Evolutionary conservation across 2,113 vertebrate species (phyloP).

Genomic region (Grantiella picta): DNA sequence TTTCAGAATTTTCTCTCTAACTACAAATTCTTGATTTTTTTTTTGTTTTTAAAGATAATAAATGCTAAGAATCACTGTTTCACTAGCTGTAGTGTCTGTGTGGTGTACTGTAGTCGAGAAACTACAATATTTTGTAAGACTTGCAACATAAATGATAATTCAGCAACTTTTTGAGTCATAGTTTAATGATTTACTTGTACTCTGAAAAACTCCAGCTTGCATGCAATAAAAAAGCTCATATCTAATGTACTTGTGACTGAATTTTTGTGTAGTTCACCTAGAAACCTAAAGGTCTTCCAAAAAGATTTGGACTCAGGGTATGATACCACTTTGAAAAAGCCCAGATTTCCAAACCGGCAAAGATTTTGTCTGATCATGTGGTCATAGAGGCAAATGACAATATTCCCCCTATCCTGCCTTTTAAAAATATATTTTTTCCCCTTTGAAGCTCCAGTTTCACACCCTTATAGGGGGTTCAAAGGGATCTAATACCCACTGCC

Average conservation of each 20-base stretch:
- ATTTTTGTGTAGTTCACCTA: neutral
- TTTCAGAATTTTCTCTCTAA: neutral
- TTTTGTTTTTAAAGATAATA: neutral
- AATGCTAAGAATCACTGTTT: neutral
- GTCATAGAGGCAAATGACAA: neutral
- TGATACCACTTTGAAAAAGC: neutral
- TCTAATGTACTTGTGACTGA: neutral
- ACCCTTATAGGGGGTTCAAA: neutral
- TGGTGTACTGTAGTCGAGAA: neutral
- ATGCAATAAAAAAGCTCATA: neutral
- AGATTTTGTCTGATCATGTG: neutral
- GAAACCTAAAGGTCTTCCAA: neutral
- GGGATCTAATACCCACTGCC: neutral
- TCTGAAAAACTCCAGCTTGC: neutral
- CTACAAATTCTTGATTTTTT: neutral
- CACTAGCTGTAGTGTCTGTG: neutral
- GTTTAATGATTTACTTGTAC: neutral
- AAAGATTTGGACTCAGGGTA: neutral
- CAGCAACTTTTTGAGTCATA: neutral
- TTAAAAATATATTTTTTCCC: rapidly evolving
- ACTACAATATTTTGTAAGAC: neutral
- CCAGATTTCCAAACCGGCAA: neutral
- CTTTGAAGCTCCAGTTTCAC: neutral
- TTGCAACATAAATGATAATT: neutral
- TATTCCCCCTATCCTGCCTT: neutral